Conservation (phyloP, 2,888 invertebrate species). For the Neoascia interrupta region DNA sequence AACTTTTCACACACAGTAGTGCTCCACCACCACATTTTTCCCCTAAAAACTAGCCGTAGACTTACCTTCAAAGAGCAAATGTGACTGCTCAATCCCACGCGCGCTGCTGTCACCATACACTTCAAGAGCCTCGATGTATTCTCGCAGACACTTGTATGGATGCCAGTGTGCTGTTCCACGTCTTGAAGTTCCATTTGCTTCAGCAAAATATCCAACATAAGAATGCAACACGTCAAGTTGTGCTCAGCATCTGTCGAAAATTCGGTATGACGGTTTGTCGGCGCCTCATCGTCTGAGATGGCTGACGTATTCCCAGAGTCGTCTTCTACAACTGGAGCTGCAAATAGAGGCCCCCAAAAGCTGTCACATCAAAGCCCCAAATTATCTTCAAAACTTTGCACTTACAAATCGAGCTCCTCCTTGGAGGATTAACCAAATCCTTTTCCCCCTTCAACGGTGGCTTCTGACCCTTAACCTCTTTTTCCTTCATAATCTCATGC, state of each 20-base stretch:
- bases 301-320: constrained; percentile 86
- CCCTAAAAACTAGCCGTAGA: too few species aligned
- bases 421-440: constrained; percentile 77
- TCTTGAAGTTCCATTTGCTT: constrained; percentile 96
- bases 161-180: constrained; percentile 89
- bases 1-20: too few species aligned
- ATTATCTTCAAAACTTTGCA: constrained; percentile 42
- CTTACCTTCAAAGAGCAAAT: constrained; percentile 81
- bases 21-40: too few species aligned
- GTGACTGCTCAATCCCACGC: constrained; percentile 84
- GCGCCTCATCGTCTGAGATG: constrained; percentile 85
- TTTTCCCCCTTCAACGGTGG: constrained; percentile 76
- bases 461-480: constrained; percentile 75
- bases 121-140: constrained; percentile 87
- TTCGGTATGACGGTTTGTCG: constrained; percentile 83
- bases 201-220: constrained; percentile 96
- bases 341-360: too few species aligned
- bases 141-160: constrained; percentile 87
- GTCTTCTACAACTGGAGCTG: constrained; percentile 85
- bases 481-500: constrained; percentile 79
- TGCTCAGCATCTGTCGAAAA: constrained; percentile 86
- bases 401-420: constrained; percentile 82
- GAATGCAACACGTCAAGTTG: constrained; percentile 95
- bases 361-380: not conserved
- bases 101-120: constrained; percentile 87